Evolutionary conservation across 1,140 invertebrate species (phyloP).

Genomic region (Melitaea cinxia): DNA sequence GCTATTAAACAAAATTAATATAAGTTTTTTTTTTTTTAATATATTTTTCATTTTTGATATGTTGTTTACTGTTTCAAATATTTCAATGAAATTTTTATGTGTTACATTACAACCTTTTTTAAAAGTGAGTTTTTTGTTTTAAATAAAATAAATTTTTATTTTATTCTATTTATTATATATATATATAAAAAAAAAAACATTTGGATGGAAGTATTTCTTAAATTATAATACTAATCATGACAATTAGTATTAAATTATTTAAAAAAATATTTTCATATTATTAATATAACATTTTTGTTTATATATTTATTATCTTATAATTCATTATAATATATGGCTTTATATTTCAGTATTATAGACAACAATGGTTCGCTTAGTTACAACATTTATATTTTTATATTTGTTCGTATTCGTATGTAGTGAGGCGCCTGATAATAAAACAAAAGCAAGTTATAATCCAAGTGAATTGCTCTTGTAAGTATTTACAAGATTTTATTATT

Average conservation of each 20-base stretch:
- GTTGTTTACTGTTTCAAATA: too few relatives aligned
- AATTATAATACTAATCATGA: too few relatives aligned
- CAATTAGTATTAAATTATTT: neutral
- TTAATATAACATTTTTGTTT: neutral
- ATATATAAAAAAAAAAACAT: too few relatives aligned
- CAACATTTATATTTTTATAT: neutral
- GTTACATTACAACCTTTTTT: too few relatives aligned
- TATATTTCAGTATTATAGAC: neutral
- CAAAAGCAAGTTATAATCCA: constrained; percentile 24
- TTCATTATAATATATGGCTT: neutral
- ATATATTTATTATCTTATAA: neutral
- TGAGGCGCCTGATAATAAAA: constrained; percentile 15
- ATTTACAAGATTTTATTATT: neutral
- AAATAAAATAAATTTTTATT: too few relatives aligned
- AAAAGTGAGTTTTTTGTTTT: too few relatives aligned
- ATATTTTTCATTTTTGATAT: too few relatives aligned
- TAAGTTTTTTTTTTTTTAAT: neutral
- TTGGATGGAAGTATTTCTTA: too few relatives aligned
- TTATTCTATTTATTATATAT: too few relatives aligned
- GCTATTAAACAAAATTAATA: neutral
- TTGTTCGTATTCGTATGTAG: neutral
- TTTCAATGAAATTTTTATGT: too few relatives aligned
- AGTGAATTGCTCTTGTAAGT: constrained; percentile 32
- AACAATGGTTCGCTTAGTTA: neutral
- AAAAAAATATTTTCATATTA: neutral